These are phyloP conservation scores for Macrobrachium nipponense DNA, from an alignment of 1,140 invertebrate genomes.

Conservation along the genomic window DNA sequence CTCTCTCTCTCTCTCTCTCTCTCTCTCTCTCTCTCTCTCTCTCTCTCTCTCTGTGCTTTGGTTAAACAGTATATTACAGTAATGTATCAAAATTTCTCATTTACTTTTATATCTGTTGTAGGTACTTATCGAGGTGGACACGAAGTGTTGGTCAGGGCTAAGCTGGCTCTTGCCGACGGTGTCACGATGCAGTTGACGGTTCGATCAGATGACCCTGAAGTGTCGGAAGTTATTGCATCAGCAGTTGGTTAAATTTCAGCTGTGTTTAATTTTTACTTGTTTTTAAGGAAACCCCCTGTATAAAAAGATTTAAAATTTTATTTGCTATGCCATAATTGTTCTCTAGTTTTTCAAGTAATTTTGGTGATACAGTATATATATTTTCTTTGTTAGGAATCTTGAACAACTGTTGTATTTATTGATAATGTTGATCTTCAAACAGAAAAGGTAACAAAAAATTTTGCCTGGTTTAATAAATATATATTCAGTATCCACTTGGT, in stretches of 20 bases:
- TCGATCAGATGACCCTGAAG: conserved; percentile 72
- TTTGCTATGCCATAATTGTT: neutral
- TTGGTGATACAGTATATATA: no score
- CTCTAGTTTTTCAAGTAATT: no score
- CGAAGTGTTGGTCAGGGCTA: conserved; percentile 88
- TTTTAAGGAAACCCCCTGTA: neutral
- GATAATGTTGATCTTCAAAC: no score
- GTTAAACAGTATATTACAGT: no score
- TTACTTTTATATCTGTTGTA: conserved; percentile 54
- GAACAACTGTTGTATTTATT: no score
- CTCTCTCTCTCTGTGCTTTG: no score
- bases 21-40: no score
- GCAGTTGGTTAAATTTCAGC: conserved; percentile 80
- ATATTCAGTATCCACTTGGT: neutral
- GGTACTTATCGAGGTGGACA: conserved; percentile 89
- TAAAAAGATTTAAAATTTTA: conserved; percentile 9
- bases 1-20: no score
- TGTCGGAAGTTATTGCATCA: conserved; percentile 87
- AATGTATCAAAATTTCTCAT: neutral
- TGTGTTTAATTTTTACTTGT: conserved; percentile 7
- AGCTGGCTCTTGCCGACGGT: conserved; percentile 82
- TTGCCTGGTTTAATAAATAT: neutral
- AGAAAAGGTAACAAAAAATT: no score
- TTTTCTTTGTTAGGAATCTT: no score
- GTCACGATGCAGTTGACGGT: conserved; percentile 81